Percentiles rank a stretch among this genome's conserved stretches.
Conservation (phyloP, 1,140 invertebrate species). For the Drosophila asahinai region DNA sequence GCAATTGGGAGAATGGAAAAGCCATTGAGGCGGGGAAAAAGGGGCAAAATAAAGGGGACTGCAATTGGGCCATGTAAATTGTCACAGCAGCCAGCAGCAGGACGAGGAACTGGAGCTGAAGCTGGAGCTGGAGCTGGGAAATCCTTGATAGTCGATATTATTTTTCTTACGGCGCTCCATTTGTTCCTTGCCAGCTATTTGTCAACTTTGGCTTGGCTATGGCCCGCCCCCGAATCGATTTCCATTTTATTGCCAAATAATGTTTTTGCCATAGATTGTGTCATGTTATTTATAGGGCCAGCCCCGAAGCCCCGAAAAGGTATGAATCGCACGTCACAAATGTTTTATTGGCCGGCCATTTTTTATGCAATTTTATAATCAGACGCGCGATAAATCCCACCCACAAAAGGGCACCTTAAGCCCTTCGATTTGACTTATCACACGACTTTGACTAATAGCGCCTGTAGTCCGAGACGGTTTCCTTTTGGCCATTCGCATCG, state of each 20-base stretch:
- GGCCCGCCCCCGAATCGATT: constrained; percentile 64
- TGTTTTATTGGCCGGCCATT: constrained; percentile 81
- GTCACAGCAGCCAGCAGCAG: constrained; percentile 58
- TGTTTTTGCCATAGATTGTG: constrained; percentile 77
- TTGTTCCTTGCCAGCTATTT: constrained; percentile 80
- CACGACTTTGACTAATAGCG: constrained; percentile 71
- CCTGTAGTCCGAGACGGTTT: constrained; percentile 41
- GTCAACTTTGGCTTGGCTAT: constrained; percentile 69
- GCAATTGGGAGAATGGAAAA: constrained; percentile 44
- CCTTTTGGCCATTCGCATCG: constrained; percentile 25
- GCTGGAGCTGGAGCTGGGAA: constrained; percentile 35
- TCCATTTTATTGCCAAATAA: constrained; percentile 85
- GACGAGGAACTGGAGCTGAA: constrained; percentile 1
- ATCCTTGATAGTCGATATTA: constrained; percentile 83
- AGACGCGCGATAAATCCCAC: constrained; percentile 73
- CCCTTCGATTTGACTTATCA: constrained; percentile 65
- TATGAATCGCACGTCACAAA: constrained; percentile 83
- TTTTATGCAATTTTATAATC: constrained; percentile 82
- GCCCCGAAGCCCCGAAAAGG: constrained; percentile 49
- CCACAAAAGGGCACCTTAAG: constrained; percentile 20
- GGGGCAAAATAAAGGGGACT: constrained; percentile 31
- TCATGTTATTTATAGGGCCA: constrained; percentile 80
- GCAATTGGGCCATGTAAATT: constrained; percentile 82
- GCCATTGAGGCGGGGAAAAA: constrained; percentile 47
- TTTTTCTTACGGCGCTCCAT: constrained; percentile 82